These are phyloP conservation scores for Crematogaster levior DNA, from an alignment of 2,888 invertebrate genomes.

Conservation along the genomic window DNA sequence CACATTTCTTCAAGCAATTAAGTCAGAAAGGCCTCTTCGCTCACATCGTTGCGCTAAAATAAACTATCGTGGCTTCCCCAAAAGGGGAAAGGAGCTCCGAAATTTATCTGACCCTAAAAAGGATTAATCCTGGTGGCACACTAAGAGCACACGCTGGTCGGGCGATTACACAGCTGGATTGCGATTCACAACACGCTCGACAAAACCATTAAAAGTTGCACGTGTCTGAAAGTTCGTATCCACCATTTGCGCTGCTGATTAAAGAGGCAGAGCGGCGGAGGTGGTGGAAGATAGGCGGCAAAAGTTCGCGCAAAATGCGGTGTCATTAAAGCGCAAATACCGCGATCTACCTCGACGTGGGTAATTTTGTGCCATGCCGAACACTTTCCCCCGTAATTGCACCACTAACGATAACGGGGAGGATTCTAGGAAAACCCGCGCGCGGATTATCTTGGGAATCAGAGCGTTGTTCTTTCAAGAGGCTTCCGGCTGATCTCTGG, in stretches of 20 bases:
- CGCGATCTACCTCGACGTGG: slow-evolving; percentile 37
- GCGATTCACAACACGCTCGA: slow-evolving; percentile 61
- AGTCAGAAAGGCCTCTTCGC: neutral
- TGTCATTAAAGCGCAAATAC: slow-evolving; percentile 57
- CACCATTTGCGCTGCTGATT: slow-evolving; percentile 57
- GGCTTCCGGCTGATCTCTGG: neutral
- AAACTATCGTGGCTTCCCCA: neutral
- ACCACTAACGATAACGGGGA: slow-evolving; percentile 29
- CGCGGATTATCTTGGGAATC: slow-evolving; percentile 44
- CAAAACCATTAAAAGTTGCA: slow-evolving; percentile 72
- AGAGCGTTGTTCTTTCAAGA: neutral
- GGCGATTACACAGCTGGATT: slow-evolving; percentile 42
- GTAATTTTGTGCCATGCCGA: slow-evolving; percentile 50
- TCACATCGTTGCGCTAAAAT: neutral
- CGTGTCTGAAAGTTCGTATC: slow-evolving; percentile 62
- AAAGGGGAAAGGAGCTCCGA: neutral
- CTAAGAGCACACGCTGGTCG: slow-evolving; percentile 13
- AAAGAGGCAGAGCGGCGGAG: neutral
- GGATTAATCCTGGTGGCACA: slow-evolving; percentile 17
- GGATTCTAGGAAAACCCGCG: neutral
- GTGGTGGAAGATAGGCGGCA: neutral
- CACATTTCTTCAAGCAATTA: neutral
- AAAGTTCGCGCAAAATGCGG: slow-evolving; percentile 46
- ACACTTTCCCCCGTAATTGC: slow-evolving; percentile 65
- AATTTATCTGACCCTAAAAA: slow-evolving; percentile 23